Conservation (phyloP, 2,113 vertebrate genomes). For the Corythornis vintsioides region DNA sequence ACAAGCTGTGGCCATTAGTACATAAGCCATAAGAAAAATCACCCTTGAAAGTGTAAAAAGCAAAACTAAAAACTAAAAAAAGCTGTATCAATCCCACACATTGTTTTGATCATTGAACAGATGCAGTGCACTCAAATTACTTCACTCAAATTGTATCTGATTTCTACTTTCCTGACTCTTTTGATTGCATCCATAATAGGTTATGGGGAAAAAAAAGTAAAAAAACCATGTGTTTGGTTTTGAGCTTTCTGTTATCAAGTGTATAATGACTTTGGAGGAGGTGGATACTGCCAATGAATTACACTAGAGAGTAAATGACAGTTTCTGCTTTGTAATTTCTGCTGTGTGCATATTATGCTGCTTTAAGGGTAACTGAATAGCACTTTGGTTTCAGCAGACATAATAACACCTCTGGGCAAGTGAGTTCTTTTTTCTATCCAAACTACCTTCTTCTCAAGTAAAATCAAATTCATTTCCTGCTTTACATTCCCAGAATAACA, state of each 20-base stretch:
- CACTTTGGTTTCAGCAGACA: conserved; percentile 17
- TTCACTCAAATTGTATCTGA: background rate
- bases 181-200: conserved; percentile 25
- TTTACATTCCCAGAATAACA: background rate
- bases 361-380: conserved; percentile 33
- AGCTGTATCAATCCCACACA: background rate
- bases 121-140: background rate
- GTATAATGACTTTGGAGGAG: conserved; percentile 27
- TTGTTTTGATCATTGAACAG: conserved; percentile 26
- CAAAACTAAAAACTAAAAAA: background rate
- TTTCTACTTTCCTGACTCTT: conserved; percentile 20
- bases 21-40: background rate
- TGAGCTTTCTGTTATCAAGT: conserved; percentile 19
- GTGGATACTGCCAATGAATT: background rate
- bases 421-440: background rate
- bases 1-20: background rate
- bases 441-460: background rate
- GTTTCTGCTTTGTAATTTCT: conserved; percentile 27
- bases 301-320: background rate
- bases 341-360: background rate
- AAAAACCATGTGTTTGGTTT: background rate
- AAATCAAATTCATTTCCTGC: conserved; percentile 18
- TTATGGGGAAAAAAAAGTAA: background rate
- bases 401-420: conserved; percentile 34
- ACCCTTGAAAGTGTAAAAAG: background rate